Evolutionary conservation across 1,140 invertebrate species (phyloP), one percentile per base, ranked within the genome.

Genomic region (Probaryconus sp.): DNA sequence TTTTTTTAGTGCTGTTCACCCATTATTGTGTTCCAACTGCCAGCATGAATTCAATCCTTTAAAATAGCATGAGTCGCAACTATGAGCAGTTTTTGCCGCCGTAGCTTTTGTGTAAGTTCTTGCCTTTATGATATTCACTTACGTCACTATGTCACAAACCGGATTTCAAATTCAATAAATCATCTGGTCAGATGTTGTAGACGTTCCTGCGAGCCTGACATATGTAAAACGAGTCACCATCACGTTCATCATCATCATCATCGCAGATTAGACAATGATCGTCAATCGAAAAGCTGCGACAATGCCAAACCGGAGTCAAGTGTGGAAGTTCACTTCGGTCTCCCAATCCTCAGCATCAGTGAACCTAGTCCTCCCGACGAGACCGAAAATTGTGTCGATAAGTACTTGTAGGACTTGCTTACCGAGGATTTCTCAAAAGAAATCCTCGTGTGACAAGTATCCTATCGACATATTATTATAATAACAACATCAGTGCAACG

Each of bases 311-410:
- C 65, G 10, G 65, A 71, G 38, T 58, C 61, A 33, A 61, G 79
- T 31, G 76, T 88, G 56, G 88, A 89, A 17, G 86, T 87, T 6
- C 83, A 92, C 56, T 93, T 92, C 58, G 92, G 92, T 17, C 84
- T 94, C 73, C 93, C 93, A 28, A 93, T 93, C 55, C 88, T 94
- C 2, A 94, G 93, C 20, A 89, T 94, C 5, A 93, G 93, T 9
- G 92, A 93, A 45, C 93, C 93, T 0, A 93, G 92, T n/a, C 93
- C 93, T 18, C 92, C 93, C 0, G 91, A 92, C 65, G 91, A 93
- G 61, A 90, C 91, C 76, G 88, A 90, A 7, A 80, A 81, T 14
- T 56, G 50, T 5, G 78, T 83, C 21, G 84, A 87, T 63, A 85
- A 88, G 11, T 85, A 86, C 50, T 86, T 88, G 85, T 88, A 88